phyloP scores from a whole-genome alignment of 1,140 invertebrate genomes.

The Hyles vespertilio region DNA sequence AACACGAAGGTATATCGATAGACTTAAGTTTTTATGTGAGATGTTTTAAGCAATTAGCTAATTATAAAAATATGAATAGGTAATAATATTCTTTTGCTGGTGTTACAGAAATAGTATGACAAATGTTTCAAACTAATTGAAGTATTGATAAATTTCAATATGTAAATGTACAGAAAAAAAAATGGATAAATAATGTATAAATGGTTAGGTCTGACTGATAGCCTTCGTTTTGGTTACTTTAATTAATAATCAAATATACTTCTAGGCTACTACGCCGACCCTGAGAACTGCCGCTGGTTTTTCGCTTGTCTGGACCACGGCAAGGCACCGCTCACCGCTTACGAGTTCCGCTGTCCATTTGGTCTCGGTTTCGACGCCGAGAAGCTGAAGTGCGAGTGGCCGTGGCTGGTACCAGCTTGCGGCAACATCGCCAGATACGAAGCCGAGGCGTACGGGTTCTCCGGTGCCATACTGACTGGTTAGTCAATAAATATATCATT shows the following conservation, averaged over 20 bases:
- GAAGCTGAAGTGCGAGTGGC: conserved; percentile 86
- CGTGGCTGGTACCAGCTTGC: conserved; percentile 85
- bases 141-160: too few species aligned
- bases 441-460: conserved; percentile 63
- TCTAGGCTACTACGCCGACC: conserved; percentile 85
- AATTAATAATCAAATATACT: conserved; percentile 14
- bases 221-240: too few species aligned
- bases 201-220: too few species aligned
- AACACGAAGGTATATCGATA: conserved; percentile 71
- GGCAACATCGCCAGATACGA: conserved; percentile 72
- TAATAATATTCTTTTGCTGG: too few species aligned
- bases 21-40: neutral
- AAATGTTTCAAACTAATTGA: too few species aligned
- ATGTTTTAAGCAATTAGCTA: neutral
- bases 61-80: neutral
- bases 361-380: conserved; percentile 87
- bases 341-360: conserved; percentile 90
- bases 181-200: too few species aligned
- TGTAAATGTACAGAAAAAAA: too few species aligned
- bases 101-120: too few species aligned
- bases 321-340: conserved; percentile 81
- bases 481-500: conserved; percentile 1
- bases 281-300: conserved; percentile 91
- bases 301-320: conserved; percentile 88
- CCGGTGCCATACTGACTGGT: conserved; percentile 61